These are phyloP conservation scores for Oryzias dopingdopingensis DNA, from an alignment of 2,797 vertebrate species.

Conservation along the genomic window DNA sequence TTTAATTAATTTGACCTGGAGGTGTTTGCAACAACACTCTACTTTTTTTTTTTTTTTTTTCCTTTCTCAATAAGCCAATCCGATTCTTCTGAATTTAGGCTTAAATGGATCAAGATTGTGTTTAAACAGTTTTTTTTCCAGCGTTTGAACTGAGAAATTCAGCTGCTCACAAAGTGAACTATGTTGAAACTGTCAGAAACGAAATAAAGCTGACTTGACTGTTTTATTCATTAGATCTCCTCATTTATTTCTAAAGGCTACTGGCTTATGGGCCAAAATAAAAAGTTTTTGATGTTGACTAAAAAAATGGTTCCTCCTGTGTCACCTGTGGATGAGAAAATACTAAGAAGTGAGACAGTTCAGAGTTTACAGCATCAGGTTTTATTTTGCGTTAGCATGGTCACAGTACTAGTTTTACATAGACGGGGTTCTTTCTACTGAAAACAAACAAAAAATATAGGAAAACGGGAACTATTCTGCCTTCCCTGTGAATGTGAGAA, in stretches of 20 bases:
- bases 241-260: too few relatives aligned
- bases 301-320: too few relatives aligned
- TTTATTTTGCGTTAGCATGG: slow-evolving; percentile 92
- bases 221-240: too few relatives aligned
- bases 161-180: too few relatives aligned
- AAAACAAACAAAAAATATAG: slow-evolving; percentile 85
- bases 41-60: neutral
- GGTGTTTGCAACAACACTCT: slow-evolving; percentile 5
- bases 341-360: neutral
- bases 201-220: too few relatives aligned
- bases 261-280: too few relatives aligned
- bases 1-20: slow-evolving; percentile 35
- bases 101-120: neutral
- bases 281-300: too few relatives aligned
- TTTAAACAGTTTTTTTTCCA: too few relatives aligned
- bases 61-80: slow-evolving; percentile 11
- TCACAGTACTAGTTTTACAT: slow-evolving; percentile 95
- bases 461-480: slow-evolving; percentile 85
- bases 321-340: too few relatives aligned
- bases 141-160: too few relatives aligned
- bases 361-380: slow-evolving; percentile 69
- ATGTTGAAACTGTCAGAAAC: too few relatives aligned
- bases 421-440: slow-evolving; percentile 83
- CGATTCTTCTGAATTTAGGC: slow-evolving; percentile 2
- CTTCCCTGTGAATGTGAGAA: slow-evolving; percentile 74